These are phyloP conservation scores for Seira ritae DNA, from an alignment of 2,888 invertebrate genomes.

Conservation along the genomic window DNA sequence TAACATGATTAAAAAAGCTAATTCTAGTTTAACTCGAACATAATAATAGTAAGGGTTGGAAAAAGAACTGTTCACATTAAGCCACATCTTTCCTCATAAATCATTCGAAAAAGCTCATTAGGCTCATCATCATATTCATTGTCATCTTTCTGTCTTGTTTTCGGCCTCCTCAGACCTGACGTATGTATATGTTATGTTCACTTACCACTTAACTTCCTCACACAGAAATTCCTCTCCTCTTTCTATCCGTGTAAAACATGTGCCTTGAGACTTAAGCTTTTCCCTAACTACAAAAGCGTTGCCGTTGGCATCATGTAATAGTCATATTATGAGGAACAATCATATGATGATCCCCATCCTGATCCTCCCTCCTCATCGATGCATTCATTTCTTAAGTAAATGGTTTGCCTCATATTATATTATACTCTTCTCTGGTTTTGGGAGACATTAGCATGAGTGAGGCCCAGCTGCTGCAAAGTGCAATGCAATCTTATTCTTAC, in stretches of 20 bases:
- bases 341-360: background rate
- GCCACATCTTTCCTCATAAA: conserved; percentile 51
- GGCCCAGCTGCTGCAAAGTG: too few species aligned
- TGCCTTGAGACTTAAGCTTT: conserved; percentile 48
- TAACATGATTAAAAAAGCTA: background rate
- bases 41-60: conserved; percentile 25
- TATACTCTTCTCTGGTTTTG: conserved; percentile 22
- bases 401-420: conserved; percentile 34
- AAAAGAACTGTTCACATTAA: conserved; percentile 17
- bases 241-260: conserved; percentile 44
- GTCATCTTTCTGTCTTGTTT: conserved; percentile 62
- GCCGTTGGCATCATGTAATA: conserved; percentile 54
- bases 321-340: conserved; percentile 32
- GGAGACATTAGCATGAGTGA: conserved; percentile 37
- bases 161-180: conserved; percentile 63
- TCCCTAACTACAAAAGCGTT: conserved; percentile 47
- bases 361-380: conserved; percentile 37
- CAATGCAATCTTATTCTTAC: background rate
- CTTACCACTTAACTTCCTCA: conserved; percentile 31
- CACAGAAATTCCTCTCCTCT: conserved; percentile 45
- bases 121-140: conserved; percentile 64
- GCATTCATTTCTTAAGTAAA: conserved; percentile 45
- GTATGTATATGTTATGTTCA: too few species aligned
- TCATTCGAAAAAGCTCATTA: conserved; percentile 66
- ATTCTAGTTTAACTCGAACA: background rate